Evolutionary conservation across 2,113 vertebrate genomes (phyloP), one percentile per base, ranked within the genome.

Genomic region (Eclectus roratus): DNA sequence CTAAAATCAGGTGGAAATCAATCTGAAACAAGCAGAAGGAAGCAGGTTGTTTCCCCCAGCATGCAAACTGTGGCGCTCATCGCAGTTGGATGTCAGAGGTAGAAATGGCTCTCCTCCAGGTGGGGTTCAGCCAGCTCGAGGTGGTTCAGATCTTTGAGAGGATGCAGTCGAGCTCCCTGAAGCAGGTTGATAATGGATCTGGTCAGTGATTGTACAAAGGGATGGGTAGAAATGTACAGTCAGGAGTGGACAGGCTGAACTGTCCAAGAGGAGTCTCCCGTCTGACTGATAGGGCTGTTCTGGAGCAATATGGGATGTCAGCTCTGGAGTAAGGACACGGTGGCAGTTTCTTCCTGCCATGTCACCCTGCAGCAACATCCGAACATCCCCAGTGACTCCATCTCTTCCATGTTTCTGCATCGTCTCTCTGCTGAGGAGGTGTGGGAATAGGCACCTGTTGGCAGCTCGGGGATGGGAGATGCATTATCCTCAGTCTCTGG

Each of bases 401-500:
- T 41, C 63, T 71, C 63, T 72, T n/a, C 25, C 33, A 25, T 80
- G 44, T 46, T 92, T 68, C 52, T 72, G 12, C 6, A 7, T 53
- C 43, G 44, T 41, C n/a, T 76, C 13, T 53, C 46, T 46, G 56
- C 74, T 85, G 74, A n/a, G 47, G 19, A 44, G 8, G 33, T 29
- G 28, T 53, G 55, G 55, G 43, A 79, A 25, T 18, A 58, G 31
- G n/a, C 63, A 44, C 52, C 24, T 15, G 13, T 24, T 50, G 61
- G 12, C 50, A 76, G 83, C 35, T 11, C 17, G 35, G 29, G 56
- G 35, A 10, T n/a, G 18, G 43, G 27, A 46, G 23, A 7, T 64
- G 63, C 15, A 1, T 71, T 41, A 3, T 16, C 63, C 47, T 41
- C 0, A 0, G 11, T 39, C 24, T 63, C 28, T 9, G 6, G 31